Evolutionary conservation across 1,140 invertebrate species (phyloP).

Genomic region (Conus betulinus): DNA sequence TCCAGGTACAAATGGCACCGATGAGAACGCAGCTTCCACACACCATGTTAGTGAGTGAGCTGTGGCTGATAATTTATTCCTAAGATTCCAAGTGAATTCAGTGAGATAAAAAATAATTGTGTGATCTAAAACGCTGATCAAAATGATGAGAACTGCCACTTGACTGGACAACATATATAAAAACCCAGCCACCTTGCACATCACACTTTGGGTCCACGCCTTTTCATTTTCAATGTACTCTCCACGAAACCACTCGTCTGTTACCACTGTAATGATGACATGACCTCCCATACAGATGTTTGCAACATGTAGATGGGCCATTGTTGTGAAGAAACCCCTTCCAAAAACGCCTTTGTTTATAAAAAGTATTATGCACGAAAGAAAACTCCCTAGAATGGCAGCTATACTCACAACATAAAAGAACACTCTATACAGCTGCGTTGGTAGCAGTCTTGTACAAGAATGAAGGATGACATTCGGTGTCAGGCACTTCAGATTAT

Average conservation of each 20-base stretch:
- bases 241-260: not conserved
- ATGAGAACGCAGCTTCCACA: not conserved
- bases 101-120: not conserved
- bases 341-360: no score
- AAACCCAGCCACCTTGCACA: not conserved
- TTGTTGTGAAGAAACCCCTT: not conserved
- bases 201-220: not conserved
- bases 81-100: not conserved
- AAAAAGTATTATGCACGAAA: not conserved
- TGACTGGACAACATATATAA: not conserved
- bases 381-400: conserved; percentile 50
- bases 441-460: conserved; percentile 52
- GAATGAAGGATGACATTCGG: conserved; percentile 52
- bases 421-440: conserved; percentile 44
- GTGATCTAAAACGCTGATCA: not conserved
- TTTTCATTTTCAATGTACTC: not conserved
- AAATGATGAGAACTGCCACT: not conserved
- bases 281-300: not conserved
- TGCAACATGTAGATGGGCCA: not conserved
- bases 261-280: not conserved
- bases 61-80: not conserved
- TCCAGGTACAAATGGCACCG: not conserved
- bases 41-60: not conserved
- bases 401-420: conserved; percentile 56
- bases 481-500: conserved; percentile 47